phyloP scores from a whole-genome alignment of 2,113 vertebrate genomes.

The Desmodus rotundus region DNA sequence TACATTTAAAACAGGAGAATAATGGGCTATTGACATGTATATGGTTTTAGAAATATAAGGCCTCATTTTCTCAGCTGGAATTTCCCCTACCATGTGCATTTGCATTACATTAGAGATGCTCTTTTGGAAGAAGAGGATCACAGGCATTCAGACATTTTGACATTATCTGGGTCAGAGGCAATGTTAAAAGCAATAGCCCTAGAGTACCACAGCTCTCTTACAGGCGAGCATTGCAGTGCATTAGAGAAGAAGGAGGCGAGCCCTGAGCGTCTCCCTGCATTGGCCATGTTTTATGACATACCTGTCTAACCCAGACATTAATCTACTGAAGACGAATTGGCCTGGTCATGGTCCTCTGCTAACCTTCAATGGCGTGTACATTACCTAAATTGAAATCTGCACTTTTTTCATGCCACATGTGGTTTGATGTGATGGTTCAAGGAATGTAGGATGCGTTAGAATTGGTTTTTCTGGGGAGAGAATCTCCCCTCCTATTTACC shows the following conservation, averaged over 20 bases:
- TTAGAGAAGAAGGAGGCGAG: constrained; percentile 74
- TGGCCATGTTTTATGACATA: constrained; percentile 82
- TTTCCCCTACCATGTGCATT: constrained; percentile 84
- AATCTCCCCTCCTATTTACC: constrained; percentile 76
- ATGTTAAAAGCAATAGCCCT: constrained; percentile 80
- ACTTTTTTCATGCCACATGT: constrained; percentile 72
- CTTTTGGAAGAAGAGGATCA: constrained; percentile 78
- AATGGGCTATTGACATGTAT: constrained; percentile 87
- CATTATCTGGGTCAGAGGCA: constrained; percentile 84
- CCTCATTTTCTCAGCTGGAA: constrained; percentile 87
- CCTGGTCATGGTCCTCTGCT: constrained; percentile 76
- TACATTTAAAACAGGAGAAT: constrained; percentile 84
- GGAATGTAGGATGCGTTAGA: constrained; percentile 71
- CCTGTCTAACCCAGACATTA: constrained; percentile 80
- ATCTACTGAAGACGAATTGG: constrained; percentile 81
- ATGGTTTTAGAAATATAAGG: constrained; percentile 86
- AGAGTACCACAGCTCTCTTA: constrained; percentile 70
- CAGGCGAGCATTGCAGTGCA: constrained; percentile 68
- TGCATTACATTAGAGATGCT: constrained; percentile 85
- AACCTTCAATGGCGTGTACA: constrained; percentile 73
- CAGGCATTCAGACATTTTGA: constrained; percentile 81
- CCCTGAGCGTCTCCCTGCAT: constrained; percentile 59
- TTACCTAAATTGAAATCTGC: constrained; percentile 83
- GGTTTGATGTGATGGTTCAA: constrained; percentile 73
- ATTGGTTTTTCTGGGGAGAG: constrained; percentile 65